Conservation (phyloP, 2,888 invertebrate species). For the Dryomyza anilis region DNA sequence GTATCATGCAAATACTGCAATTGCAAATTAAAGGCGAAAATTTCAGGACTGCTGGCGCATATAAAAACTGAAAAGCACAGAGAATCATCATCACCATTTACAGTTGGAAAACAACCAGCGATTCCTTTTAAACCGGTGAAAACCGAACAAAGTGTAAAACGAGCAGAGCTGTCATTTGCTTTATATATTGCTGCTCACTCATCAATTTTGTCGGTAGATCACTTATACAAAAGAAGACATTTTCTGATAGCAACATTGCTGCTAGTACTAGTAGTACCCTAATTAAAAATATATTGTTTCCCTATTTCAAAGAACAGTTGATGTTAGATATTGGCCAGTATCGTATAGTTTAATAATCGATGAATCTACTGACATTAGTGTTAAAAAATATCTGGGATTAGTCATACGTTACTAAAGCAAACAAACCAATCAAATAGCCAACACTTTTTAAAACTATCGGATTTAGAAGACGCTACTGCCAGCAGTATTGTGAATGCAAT, state of each 20-base stretch:
- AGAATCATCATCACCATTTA: slow-evolving; percentile 12
- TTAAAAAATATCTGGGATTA: slow-evolving; percentile 26
- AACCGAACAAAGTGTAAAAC: neutral
- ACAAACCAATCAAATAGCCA: slow-evolving; percentile 23
- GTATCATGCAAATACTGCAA: slow-evolving; percentile 26
- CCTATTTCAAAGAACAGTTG: slow-evolving; percentile 5
- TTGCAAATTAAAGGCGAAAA: slow-evolving; percentile 13
- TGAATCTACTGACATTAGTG: slow-evolving; percentile 27
- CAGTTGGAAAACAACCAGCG: slow-evolving; percentile 1
- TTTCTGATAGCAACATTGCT: slow-evolving; percentile 16
- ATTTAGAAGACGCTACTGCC: slow-evolving; percentile 14
- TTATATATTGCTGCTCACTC: slow-evolving; percentile 19
- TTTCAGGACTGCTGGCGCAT: slow-evolving; percentile 18
- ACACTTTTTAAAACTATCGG: slow-evolving; percentile 24
- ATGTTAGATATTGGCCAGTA: slow-evolving; percentile 4
- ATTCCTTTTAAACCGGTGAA: slow-evolving; percentile 4
- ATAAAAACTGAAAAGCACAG: slow-evolving; percentile 14
- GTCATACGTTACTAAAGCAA: slow-evolving; percentile 27
- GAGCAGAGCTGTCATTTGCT: slow-evolving; percentile 13
- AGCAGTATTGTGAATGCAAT: slow-evolving; percentile 16
- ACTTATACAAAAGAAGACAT: slow-evolving; percentile 7
- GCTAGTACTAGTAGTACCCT: neutral
- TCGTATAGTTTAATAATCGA: slow-evolving; percentile 22
- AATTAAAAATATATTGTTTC: neutral
- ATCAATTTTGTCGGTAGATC: slow-evolving; percentile 5